Evolutionary conservation across 2,797 vertebrate genomes (phyloP).

Genomic region (Onychomys torridus): DNA sequence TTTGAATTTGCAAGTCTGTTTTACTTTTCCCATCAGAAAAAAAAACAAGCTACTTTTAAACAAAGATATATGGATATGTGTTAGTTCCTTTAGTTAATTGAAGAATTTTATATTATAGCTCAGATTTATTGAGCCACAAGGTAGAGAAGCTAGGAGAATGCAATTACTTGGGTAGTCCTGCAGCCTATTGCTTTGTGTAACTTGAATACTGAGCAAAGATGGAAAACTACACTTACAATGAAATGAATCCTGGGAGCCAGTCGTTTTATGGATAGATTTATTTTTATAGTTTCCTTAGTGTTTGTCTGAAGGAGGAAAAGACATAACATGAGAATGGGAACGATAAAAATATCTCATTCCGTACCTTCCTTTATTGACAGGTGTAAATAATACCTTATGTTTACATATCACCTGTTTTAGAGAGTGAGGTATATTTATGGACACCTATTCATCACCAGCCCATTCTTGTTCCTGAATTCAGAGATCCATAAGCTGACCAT

Average conservation of each 20-base stretch:
- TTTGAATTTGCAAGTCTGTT: background rate
- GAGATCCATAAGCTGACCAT: constrained; percentile 13
- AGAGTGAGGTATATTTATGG: constrained; percentile 67
- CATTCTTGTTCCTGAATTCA: background rate
- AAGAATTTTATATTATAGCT: constrained; percentile 51
- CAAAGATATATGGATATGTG: background rate
- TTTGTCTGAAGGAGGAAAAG: constrained; percentile 75
- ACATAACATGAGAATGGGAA: constrained; percentile 69
- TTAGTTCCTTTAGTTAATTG: constrained; percentile 65
- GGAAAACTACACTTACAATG: background rate
- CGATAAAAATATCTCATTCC: constrained; percentile 75
- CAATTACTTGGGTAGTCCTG: constrained; percentile 40
- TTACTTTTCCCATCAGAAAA: constrained; percentile 46
- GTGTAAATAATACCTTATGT: constrained; percentile 72
- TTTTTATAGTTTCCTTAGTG: constrained; percentile 77
- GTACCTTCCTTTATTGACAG: constrained; percentile 59
- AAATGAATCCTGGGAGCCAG: constrained; percentile 71
- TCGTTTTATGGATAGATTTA: constrained; percentile 77
- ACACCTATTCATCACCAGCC: constrained; percentile 31
- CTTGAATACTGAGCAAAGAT: background rate
- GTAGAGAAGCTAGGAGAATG: constrained; percentile 15
- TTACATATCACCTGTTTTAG: constrained; percentile 75
- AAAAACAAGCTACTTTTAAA: constrained; percentile 43
- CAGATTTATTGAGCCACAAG: constrained; percentile 64
- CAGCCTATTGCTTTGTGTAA: constrained; percentile 59